Evolutionary conservation across 2,888 invertebrate genomes (phyloP).

Genomic region (Pollenia griseotomentosa): DNA sequence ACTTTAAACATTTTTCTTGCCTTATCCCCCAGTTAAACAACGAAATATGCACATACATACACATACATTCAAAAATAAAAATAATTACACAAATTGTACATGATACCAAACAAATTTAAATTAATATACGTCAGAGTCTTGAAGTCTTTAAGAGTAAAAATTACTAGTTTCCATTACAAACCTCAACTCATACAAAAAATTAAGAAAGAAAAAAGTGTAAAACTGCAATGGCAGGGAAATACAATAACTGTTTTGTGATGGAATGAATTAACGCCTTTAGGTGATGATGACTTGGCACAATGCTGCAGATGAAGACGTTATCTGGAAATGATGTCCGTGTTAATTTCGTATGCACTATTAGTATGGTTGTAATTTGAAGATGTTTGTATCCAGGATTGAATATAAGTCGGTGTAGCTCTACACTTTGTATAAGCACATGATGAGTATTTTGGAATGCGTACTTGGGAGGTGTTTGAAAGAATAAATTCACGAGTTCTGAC

Average conservation of each 20-base stretch:
- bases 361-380: conserved; percentile 7
- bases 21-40: background rate
- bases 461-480: background rate
- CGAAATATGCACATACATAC: background rate
- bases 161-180: conserved; percentile 72
- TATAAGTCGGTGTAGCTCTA: conserved; percentile 8
- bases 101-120: conserved; percentile 72
- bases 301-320: conserved; percentile 69
- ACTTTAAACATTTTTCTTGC: background rate
- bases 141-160: conserved; percentile 69
- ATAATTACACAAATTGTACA: conserved; percentile 63
- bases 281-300: conserved; percentile 70
- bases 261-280: conserved; percentile 71
- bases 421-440: background rate
- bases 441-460: conserved; percentile 8
- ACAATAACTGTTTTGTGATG: conserved; percentile 66
- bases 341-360: conserved; percentile 16
- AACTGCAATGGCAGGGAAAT: conserved; percentile 20
- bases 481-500: background rate
- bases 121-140: conserved; percentile 69
- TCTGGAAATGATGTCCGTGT: conserved; percentile 65
- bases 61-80: conserved; percentile 16
- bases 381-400: conserved; percentile 36
- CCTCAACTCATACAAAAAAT: conserved; percentile 10
- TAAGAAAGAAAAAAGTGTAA: conserved; percentile 10